Evolutionary conservation across 2,113 vertebrate genomes (phyloP), one percentile per base, ranked within the genome.

Genomic region (Phalacrocorax carbo): DNA sequence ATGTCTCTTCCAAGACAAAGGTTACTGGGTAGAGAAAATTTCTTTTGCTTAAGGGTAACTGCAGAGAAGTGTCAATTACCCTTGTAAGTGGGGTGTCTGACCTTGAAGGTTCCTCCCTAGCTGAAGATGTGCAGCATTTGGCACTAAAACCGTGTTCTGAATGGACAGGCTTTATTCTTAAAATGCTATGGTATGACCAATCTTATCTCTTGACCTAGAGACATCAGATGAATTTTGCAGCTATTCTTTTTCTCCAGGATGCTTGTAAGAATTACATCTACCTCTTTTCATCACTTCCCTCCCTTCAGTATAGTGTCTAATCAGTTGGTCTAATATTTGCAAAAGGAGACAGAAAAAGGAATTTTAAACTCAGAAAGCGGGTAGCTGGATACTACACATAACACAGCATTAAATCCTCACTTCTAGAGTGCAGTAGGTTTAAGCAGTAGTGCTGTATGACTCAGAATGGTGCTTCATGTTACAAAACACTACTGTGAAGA

Each of bases 401-500:
- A 34, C 29, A 51, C 29, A 70, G 55, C 19, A 81, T 30, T 75
- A 32, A 15, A 77, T 36, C 40, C 48, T 78, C n/a, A 71, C 26
- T 60, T 19, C 54, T 70, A 70, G 22, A 80, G 29, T 49, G 44
- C 44, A 84, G 69, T 11, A 80, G 26, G 36, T 46, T 88, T 87
- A 55, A 94, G 44, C 22, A 93, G 48, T 26, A 57, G 57, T 23
- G 29, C 57, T 61, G 34, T 34, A 10, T 42, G 49, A 58, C 40
- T 85, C 71, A 54, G 85, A 93, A 77, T 40, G 49, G 15, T 88
- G 46, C 34, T 84, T 79, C 65, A 40, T 32, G 68, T 64, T 97
- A 85, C n/a, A 94, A 86, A 93, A 92, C 29, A 77, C 30, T 90
- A 29, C 48, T 93, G 76, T 84, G 44, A 88, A 86, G 68, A 93